Evolutionary conservation across 2,888 invertebrate species (phyloP).

Genomic region (Lacanobia wlatinum): DNA sequence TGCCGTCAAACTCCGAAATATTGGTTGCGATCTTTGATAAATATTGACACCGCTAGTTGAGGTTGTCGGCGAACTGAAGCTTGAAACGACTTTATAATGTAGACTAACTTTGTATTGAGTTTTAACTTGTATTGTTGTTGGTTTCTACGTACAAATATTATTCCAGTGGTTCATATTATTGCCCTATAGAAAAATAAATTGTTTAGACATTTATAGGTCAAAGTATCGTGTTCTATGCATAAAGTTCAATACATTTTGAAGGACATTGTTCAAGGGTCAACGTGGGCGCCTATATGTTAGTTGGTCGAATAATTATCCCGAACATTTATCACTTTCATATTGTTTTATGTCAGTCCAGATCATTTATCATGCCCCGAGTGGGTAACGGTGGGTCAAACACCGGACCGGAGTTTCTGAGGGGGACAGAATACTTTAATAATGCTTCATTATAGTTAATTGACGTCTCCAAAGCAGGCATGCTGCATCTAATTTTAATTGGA

Average conservation of each 20-base stretch:
- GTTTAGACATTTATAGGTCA: background rate
- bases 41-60: constrained; percentile 60
- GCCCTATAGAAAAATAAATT: background rate
- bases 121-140: constrained; percentile 13
- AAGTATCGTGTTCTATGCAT: background rate
- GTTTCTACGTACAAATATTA: background rate
- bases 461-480: background rate
- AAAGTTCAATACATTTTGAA: constrained; percentile 44
- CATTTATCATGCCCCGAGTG: constrained; percentile 75
- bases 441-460: constrained; percentile 25
- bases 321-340: constrained; percentile 78
- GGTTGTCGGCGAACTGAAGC: constrained; percentile 14
- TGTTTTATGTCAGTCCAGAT: constrained; percentile 74
- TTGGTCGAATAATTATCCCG: constrained; percentile 72
- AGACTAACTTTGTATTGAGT: constrained; percentile 24
- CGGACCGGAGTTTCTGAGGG: constrained; percentile 39
- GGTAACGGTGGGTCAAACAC: constrained; percentile 69
- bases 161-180: background rate
- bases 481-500: constrained; percentile 22
- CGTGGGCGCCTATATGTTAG: constrained; percentile 59
- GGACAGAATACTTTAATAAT: constrained; percentile 45
- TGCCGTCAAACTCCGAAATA: constrained; percentile 69
- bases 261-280: constrained; percentile 45
- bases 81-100: constrained; percentile 48
- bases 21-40: constrained; percentile 65